Evolutionary conservation across 2,113 vertebrate genomes (phyloP).

Genomic region (Dendrocopos noguchii): DNA sequence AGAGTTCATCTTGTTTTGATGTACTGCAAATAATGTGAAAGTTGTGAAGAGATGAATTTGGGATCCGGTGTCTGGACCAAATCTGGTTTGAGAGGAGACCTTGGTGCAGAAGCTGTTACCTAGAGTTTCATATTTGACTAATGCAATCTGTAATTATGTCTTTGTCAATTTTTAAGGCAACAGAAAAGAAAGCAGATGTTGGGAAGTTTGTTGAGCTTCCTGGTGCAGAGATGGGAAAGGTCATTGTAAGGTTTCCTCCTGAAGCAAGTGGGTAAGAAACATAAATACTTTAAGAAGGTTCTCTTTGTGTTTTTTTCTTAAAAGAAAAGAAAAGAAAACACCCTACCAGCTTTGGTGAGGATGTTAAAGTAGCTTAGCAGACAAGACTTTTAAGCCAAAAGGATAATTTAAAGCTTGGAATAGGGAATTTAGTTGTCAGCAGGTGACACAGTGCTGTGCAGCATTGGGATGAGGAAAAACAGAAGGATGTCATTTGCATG

Average conservation of each 20-base stretch:
- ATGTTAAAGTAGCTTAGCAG: background rate
- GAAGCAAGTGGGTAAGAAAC: slow-evolving; percentile 94
- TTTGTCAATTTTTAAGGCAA: slow-evolving; percentile 74
- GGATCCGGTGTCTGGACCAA: accelerated
- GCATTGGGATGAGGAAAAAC: background rate
- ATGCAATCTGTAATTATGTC: background rate
- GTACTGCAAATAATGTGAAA: background rate
- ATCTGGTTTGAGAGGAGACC: background rate
- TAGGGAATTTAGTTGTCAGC: background rate
- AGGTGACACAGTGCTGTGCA: background rate
- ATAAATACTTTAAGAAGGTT: background rate
- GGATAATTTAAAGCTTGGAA: background rate
- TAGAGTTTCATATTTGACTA: background rate
- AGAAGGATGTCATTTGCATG: background rate
- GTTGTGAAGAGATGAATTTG: background rate
- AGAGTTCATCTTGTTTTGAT: background rate
- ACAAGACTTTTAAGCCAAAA: background rate
- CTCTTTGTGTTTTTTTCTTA: background rate
- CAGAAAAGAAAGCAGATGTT: slow-evolving; percentile 90
- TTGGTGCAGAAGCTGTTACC: background rate
- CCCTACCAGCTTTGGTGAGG: background rate
- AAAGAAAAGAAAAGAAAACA: background rate
- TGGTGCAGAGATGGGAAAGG: slow-evolving; percentile 95
- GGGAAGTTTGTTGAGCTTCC: slow-evolving; percentile 98
- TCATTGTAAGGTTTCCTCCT: slow-evolving; percentile 96